Evolutionary conservation across 2,797 vertebrate species (phyloP).

Genomic region (Odontamblyopus lacepedii): DNA sequence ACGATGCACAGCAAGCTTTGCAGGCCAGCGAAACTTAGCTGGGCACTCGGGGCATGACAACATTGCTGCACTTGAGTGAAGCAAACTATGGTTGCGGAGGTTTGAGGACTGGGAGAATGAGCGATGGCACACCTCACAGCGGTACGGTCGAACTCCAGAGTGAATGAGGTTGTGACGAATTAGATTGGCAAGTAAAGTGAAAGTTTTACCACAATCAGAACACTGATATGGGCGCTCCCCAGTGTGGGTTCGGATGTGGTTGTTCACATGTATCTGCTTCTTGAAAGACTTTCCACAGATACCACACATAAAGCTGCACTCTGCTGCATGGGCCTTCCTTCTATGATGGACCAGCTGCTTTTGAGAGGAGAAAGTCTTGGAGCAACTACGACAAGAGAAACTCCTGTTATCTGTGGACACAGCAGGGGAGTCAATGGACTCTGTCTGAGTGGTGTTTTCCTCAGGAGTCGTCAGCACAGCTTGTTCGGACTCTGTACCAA

Average conservation of each 20-base stretch:
- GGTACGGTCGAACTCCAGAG: slow-evolving; percentile 86
- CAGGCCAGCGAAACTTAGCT: slow-evolving; percentile 74
- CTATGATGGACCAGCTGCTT: slow-evolving; percentile 83
- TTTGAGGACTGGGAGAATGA: slow-evolving; percentile 91
- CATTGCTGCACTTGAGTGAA: slow-evolving; percentile 72
- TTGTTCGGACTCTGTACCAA: not conserved
- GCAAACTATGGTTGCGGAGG: slow-evolving; percentile 86
- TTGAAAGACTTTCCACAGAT: slow-evolving; percentile 88
- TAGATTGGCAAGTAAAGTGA: slow-evolving; percentile 87
- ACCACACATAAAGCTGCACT: slow-evolving; percentile 85
- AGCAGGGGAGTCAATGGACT: slow-evolving; percentile 4
- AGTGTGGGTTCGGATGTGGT: slow-evolving; percentile 89
- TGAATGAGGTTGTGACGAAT: slow-evolving; percentile 89
- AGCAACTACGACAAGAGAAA: slow-evolving; percentile 80
- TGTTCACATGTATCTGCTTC: slow-evolving; percentile 87
- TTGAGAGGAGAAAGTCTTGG: slow-evolving; percentile 80
- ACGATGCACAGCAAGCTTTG: slow-evolving; percentile 78
- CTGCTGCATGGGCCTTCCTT: slow-evolving; percentile 76
- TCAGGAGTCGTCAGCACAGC: not conserved
- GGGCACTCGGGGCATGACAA: slow-evolving; percentile 80
- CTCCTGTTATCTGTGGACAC: slow-evolving; percentile 21
- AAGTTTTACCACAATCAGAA: slow-evolving; percentile 86
- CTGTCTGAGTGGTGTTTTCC: not conserved
- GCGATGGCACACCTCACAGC: slow-evolving; percentile 86
- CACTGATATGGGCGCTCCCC: slow-evolving; percentile 91